phyloP scores from a whole-genome alignment of 2,888 invertebrate species.

The Aproaerema taeniolella region DNA sequence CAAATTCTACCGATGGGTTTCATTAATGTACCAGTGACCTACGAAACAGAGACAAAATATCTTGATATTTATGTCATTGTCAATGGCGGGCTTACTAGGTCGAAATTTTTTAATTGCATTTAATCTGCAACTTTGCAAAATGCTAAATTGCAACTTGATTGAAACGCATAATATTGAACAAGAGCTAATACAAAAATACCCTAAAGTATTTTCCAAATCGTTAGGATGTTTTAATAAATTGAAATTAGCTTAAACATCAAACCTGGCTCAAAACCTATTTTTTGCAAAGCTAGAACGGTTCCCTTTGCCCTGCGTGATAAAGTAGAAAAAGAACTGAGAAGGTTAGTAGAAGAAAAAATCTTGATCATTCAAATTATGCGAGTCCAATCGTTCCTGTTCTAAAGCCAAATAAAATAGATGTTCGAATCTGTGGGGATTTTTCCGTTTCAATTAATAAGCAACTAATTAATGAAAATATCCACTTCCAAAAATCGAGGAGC shows the following conservation, averaged over 20 bases:
- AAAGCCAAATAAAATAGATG: background rate
- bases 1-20: background rate
- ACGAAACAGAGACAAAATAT: background rate
- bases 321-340: background rate
- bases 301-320: constrained; percentile 1
- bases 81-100: background rate
- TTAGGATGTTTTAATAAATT: constrained; percentile 1
- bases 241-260: background rate
- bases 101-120: background rate
- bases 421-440: background rate
- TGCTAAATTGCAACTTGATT: background rate
- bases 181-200: background rate
- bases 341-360: background rate
- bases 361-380: constrained; percentile 1
- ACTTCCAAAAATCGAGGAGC: constrained; percentile 15
- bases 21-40: background rate
- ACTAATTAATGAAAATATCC: constrained; percentile 20
- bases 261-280: background rate
- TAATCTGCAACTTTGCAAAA: background rate
- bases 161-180: background rate
- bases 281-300: constrained; percentile 1
- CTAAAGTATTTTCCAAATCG: background rate
- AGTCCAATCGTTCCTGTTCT: constrained; percentile 1
- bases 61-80: background rate
- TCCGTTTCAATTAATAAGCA: constrained; percentile 13